Evolutionary conservation across 2,797 vertebrate genomes (phyloP), one percentile per base, ranked within the genome.

Genomic region (Centroberyx gerrardi): DNA sequence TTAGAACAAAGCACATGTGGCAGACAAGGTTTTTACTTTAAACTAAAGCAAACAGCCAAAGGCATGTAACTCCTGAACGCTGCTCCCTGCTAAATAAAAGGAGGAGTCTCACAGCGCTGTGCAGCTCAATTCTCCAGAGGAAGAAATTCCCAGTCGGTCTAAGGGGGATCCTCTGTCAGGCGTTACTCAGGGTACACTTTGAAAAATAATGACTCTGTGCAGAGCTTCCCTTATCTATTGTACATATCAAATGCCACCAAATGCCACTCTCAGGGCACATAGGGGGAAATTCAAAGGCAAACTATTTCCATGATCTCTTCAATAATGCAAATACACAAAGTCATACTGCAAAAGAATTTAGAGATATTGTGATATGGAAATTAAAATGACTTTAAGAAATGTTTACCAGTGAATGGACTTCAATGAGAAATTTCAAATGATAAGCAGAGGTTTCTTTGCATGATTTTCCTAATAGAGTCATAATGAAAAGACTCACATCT

Each of bases 11-110:
- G 53, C 10, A 7, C 81, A 85, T 74, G 28, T 12, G 4, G 36
- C 68, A 87, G 55, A 76, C 33, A 28, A 28, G 15, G 42, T 66
- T 70, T 65, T 55, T 58, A 67, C 77, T 81, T 86, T 70, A 78
- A 87, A 87, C 61, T 69, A 67, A 80, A 84, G 79, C 87, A 91
- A 88, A 93, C 87, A 93, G 91, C 92, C 85, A 29, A 70, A 69
- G 84, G 91, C 87, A 52, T 63, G 51, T 33, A 55, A 61, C 33
- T 42, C 69, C 58, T 77, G 74, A 87, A 84, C 74, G 66, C 51
- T 40, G 73, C 70, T 81, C 80, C 69, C 80, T 78, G 29, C 60
- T 82, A 62, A 78, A 90, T 85, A 72, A 93, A 89, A 87, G 76
- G 70, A 69, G 31, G 67, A 84, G 63, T 80, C 76, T 70, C 22